A percentile compares a stretch with the other conserved stretches of the same genome.
Conservation (phyloP, 2,113 vertebrate genomes). For the Bubo scandiacus region DNA sequence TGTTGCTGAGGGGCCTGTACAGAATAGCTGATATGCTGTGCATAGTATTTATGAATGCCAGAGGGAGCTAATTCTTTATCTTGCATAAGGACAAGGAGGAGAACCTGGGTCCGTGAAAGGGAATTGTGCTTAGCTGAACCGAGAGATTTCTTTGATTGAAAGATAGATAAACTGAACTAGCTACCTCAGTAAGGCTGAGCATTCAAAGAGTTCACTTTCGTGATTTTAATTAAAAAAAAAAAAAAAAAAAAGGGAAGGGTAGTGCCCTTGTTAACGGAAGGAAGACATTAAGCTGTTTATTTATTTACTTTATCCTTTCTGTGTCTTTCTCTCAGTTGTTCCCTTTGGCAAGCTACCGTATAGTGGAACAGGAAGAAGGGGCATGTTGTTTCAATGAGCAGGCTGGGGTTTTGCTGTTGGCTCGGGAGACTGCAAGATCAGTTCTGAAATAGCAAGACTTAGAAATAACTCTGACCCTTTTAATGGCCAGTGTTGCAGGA, state of each 20-base stretch:
- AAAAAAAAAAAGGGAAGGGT: background rate
- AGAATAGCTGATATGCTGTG: background rate
- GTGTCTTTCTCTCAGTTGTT: background rate
- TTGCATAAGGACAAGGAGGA: background rate
- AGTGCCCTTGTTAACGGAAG: rapidly evolving
- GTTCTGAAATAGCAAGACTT: background rate
- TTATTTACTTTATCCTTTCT: background rate
- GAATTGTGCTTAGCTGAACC: background rate
- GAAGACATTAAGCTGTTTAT: background rate
- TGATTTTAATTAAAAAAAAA: background rate
- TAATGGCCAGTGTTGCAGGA: background rate
- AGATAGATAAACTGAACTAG: background rate
- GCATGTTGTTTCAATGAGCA: background rate
- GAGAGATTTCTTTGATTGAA: background rate
- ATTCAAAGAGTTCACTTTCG: background rate
- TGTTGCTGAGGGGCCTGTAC: background rate
- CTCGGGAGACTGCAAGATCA: background rate
- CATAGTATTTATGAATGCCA: background rate
- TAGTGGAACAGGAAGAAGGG: background rate
- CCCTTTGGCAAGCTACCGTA: rapidly evolving
- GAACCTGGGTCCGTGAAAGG: background rate
- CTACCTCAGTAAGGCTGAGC: background rate
- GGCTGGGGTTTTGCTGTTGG: background rate
- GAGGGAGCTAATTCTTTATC: background rate
- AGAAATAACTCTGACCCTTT: background rate